Evolutionary conservation across 2,888 invertebrate genomes (phyloP), one percentile per base, ranked within the genome.

Genomic region (Teinopalpus imperialis): DNA sequence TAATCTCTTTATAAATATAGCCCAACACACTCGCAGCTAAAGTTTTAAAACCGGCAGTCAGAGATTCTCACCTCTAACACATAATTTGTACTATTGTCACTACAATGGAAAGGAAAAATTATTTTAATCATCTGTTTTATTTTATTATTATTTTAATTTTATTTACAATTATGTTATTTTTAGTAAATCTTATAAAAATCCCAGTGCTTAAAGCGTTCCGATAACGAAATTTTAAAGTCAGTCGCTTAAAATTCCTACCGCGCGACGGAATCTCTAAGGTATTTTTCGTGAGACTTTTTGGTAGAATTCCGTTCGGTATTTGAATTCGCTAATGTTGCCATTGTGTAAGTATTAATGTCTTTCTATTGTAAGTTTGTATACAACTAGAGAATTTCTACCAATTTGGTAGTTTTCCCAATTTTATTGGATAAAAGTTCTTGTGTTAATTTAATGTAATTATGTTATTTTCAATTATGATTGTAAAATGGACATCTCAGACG

Each of bases 251-350:
- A 34, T 40, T 41, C 32, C 29, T 53, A 54, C 52, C 54, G 51
- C 53, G 45, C 44, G 31, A 48, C 55, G 64, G 62, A 61, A 62
- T 66, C 63, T 59, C 58, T 44, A 44, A 57, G 53, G 56, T 66
- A 62, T 62, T 63, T 42, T 47, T 58, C 43, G 47, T 52, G 51
- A 59, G 51, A 58, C 58, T 61, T 63, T 60, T 59, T 53, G 54
- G 43, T 53, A 48, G 61, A 61, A 42, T 63, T 57, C 57, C 54
- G 50, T 32, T 36, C 36, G 26, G 10, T 13, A n/a, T 27, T 34
- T 23, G 35, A 37, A 36, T 42, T 54, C 24, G 27, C 20, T 39
- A 32, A 49, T 52, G 52, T 55, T 54, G 60, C 60, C 57, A 59
- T 60, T 51, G 24, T 52, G 29, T 48, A 51, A 53, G 51, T 54